Conservation (phyloP, 1,140 invertebrate genomes). For the Aporrectodea caliginosa region DNA sequence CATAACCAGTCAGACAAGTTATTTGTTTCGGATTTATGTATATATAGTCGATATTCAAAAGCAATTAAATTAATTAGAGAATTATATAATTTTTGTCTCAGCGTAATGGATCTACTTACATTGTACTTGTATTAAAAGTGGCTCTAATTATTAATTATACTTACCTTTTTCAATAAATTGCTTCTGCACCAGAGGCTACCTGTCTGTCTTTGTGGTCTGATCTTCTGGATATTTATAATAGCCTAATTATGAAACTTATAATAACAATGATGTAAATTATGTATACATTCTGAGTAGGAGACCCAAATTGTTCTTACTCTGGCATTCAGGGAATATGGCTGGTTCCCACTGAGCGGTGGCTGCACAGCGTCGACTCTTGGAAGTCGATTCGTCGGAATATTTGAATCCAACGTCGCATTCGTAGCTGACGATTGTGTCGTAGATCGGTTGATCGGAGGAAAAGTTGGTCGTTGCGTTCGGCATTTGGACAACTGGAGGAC, state of each 20-base stretch:
- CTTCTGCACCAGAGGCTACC: too few relatives aligned
- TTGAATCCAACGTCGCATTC: conserved; percentile 28
- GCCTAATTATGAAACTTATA: too few relatives aligned
- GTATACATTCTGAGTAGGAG: too few relatives aligned
- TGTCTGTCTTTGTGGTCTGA: too few relatives aligned
- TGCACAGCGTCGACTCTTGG: conserved; percentile 15
- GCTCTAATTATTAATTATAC: too few relatives aligned
- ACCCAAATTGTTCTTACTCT: too few relatives aligned
- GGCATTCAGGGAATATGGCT: too few relatives aligned
- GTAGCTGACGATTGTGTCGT: conserved; percentile 26
- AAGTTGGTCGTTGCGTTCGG: not conserved
- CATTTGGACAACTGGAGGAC: not conserved
- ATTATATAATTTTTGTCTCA: not conserved
- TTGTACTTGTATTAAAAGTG: conserved; percentile 13
- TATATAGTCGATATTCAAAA: not conserved
- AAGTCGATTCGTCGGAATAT: conserved; percentile 15
- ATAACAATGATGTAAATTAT: too few relatives aligned
- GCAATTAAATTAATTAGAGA: not conserved
- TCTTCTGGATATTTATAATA: too few relatives aligned
- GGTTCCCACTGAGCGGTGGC: conserved; percentile 21
- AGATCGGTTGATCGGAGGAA: not conserved
- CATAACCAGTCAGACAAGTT: not conserved
- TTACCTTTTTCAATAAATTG: too few relatives aligned
- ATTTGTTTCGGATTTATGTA: not conserved
- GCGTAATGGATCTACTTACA: conserved; percentile 8